Evolutionary conservation across 2,797 vertebrate species (phyloP), one percentile per base, ranked within the genome.

Genomic region (Hypotaenidia okinawae): DNA sequence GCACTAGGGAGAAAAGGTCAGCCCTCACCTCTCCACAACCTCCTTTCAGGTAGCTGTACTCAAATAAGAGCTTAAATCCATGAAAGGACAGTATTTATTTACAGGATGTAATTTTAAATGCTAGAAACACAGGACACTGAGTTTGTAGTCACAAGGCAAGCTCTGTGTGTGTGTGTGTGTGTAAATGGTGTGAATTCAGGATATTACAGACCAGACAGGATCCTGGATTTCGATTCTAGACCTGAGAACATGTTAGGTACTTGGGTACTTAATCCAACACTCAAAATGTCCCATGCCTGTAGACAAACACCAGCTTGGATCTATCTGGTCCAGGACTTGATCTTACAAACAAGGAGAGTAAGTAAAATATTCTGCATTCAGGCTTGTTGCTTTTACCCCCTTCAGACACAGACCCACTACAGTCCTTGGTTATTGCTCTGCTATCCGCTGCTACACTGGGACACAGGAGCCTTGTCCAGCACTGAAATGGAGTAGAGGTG

Each of bases 371-470:
- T 18, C 15, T 35, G 45, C 19, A 30, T 35, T 45, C 35, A 33
- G 28, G 6, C 19, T 88, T 54, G 24, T 18, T 87, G 55, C n/a
- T 86, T 49, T 61, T 81, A 43, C 15, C 21, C 13, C 19, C 15
- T 84, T 72, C 66, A 9, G 15, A 10, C 68, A 25, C 0, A 63
- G 39, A 79, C 24, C 23, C 25, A 6, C 45, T 83, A 76, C 21
- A 30, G 0, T 49, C 47, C 23, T 64, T 8, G 2, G 8, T 30
- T 59, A n/a, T 37, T 51, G 8, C 41, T 18, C 7, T 2, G 0
- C 9, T 49, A 9, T 47, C 17, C 49, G 39, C 43, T 84, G 13
- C 30, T 21, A 10, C 6, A 1, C 52, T 25, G 39, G 7, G 49
- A 55, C 57, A 47, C 30, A 35, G 43, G 68, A 59, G 10, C 13